A percentile compares a stretch with the other conserved stretches of the same genome.
Evolutionary conservation across 1,140 invertebrate species (phyloP).

Genomic region (Drosophila oshimai): DNA sequence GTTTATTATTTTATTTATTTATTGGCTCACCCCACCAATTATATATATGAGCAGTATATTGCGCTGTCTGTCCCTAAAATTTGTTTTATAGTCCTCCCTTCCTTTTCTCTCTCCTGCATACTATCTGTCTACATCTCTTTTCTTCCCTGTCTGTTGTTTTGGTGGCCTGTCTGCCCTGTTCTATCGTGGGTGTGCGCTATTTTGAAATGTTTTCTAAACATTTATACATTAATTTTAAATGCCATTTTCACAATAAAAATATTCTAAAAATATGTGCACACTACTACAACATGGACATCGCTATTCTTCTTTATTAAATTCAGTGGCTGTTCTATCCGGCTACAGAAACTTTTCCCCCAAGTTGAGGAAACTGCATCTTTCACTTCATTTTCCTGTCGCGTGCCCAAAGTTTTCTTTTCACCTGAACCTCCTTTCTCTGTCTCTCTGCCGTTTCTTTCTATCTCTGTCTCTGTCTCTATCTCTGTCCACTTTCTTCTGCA

Average conservation of each 20-base stretch:
- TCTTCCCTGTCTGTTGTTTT: constrained; percentile 3
- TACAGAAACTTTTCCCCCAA: background rate
- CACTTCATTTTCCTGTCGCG: constrained; percentile 12
- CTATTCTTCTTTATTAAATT: background rate
- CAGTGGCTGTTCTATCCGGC: background rate
- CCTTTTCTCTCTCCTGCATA: constrained; percentile 7
- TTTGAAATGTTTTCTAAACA: constrained; percentile 65
- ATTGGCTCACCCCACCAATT: background rate
- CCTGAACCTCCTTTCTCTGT: constrained; percentile 2
- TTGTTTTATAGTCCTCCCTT: constrained; percentile 6
- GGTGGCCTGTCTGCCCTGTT: constrained; percentile 2
- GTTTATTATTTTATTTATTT: constrained; percentile 24
- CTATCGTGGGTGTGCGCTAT: constrained; percentile 22
- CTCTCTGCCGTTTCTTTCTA: constrained; percentile 16
- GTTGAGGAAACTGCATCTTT: constrained; percentile 26
- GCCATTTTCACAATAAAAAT: constrained; percentile 55
- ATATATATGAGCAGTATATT: background rate
- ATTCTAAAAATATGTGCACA: constrained; percentile 27
- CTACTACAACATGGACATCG: background rate
- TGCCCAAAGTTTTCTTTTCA: background rate
- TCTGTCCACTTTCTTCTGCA: constrained; percentile 3
- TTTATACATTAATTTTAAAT: constrained; percentile 57
- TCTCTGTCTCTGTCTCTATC: constrained; percentile 17
- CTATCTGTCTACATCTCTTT: constrained; percentile 13
- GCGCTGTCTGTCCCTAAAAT: constrained; percentile 20